phyloP scores from a whole-genome alignment of 2,113 vertebrate species.

The Mormoops blainvillei region DNA sequence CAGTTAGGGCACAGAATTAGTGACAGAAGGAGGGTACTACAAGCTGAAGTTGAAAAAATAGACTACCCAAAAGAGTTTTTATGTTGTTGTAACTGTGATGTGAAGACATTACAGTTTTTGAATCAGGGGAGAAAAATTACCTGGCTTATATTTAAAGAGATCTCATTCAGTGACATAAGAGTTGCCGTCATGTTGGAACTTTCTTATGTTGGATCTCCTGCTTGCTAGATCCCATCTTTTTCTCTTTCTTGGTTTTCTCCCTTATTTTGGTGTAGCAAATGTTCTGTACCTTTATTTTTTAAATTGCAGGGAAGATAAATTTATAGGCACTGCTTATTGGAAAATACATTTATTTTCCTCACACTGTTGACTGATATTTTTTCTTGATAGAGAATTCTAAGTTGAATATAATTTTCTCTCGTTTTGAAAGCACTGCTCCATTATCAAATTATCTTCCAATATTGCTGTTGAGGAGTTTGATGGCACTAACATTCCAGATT shows the following conservation, averaged over 20 bases:
- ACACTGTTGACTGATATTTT: not conserved
- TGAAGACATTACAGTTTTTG: not conserved
- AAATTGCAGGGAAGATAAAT: not conserved
- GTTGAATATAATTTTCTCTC: not conserved
- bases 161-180: not conserved
- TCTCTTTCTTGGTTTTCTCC: not conserved
- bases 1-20: not conserved
- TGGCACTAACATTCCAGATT: not conserved
- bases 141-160: not conserved
- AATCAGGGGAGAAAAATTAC: not conserved
- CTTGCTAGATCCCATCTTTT: not conserved
- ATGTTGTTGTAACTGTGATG: not conserved
- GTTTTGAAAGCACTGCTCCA: not conserved
- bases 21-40: not conserved
- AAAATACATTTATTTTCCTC: not conserved
- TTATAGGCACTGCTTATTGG: not conserved
- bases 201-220: not conserved
- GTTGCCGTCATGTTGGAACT: not conserved
- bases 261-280: not conserved
- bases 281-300: not conserved
- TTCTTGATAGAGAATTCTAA: not conserved
- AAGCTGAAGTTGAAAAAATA: not conserved
- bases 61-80: not conserved
- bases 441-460: not conserved
- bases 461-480: not conserved